Base-by-base conservation (phyloP, 2,797 vertebrate species). In the Hydrophis major region DNA sequence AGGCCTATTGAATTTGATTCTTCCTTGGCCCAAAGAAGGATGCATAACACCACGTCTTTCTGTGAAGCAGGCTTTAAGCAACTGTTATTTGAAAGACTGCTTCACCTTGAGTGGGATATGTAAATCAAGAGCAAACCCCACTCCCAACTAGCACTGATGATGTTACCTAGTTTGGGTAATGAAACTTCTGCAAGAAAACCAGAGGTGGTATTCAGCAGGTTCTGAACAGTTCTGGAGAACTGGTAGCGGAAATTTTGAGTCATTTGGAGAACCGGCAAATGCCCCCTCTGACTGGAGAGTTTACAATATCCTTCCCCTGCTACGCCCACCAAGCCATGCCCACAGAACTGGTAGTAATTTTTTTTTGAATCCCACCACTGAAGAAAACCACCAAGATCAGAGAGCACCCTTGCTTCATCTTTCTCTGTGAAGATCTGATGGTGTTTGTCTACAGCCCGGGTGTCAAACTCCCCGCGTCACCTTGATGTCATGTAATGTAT, bases 1-100 rank as follows among this genome's bases (percentile, higher is more conserved):
- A 8, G 55, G 86, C 56, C 2, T 69, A 95, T 91, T 94, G 59
- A 94, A 91, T 92, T 87, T n/a, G 92, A 28, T 86, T 69, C 13
- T 78, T 37, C 14, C n/a, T 87, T 12, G 42, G 11, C 4, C 4
- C 25, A 56, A 18, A 63, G 50, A 61, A 47, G 8, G 6, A 63
- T 4, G 8, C 63, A 61, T 32, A 18, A 55, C 16, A 5, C 16
- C 16, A 55, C 6, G 4, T 22, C 11, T 56, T 74, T 83, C 37
- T 53, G 28, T 2, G 20, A 32, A 66, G 50, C 22, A 28, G 8
- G 28, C 5, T 18, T 13, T 12, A 66, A 56, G 16, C 66, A 74
- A 74, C n/a, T 74, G 7, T 42, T 66, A 55, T 25, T 63, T 28
- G 37, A 53, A 89, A 66, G 47, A 28, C 47, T 14, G 10, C 18